phyloP scores from a whole-genome alignment of 2,797 vertebrate species.

The Lepidocolaptes lacrymiger region DNA sequence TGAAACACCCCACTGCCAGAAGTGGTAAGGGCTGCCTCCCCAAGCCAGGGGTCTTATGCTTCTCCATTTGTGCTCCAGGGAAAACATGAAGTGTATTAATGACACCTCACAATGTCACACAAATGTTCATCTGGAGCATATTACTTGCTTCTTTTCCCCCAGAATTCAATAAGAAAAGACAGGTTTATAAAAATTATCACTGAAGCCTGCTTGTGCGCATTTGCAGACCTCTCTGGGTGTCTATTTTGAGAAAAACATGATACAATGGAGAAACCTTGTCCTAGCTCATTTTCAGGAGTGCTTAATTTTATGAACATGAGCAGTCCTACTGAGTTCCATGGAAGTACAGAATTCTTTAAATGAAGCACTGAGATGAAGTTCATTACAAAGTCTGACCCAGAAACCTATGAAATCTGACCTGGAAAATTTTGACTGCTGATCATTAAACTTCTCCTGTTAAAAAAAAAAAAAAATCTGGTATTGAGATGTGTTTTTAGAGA shows the following conservation, averaged over 20 bases:
- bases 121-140: not conserved
- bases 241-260: not conserved
- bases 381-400: not conserved
- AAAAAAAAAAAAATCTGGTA: not conserved
- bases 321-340: not conserved
- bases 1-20: not conserved
- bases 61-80: not conserved
- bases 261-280: not conserved
- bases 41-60: not conserved
- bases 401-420: not conserved
- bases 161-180: not conserved
- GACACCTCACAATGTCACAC: not conserved
- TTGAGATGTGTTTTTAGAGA: not conserved
- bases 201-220: not conserved
- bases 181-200: not conserved
- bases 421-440: not conserved
- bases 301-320: not conserved
- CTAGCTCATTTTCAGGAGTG: not conserved
- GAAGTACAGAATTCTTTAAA: not conserved
- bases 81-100: not conserved
- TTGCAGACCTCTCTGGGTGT: not conserved
- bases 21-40: not conserved
- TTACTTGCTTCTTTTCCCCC: fast-evolving
- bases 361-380: not conserved
- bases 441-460: not conserved